A percentile compares a stretch with the other conserved stretches of the same genome.
phyloP scores from a whole-genome alignment of 2,888 invertebrate genomes.

The Xanthia togata region DNA sequence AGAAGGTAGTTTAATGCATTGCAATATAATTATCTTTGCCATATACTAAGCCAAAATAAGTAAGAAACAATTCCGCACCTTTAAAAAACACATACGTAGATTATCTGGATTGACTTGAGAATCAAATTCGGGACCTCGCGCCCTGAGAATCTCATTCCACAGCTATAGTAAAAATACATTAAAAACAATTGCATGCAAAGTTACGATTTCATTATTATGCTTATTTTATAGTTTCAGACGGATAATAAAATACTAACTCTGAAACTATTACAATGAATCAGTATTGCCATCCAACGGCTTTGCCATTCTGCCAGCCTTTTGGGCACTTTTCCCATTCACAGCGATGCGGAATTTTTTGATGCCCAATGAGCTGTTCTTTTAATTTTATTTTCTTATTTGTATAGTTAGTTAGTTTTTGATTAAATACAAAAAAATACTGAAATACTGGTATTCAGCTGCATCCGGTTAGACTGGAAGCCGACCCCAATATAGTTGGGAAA shows the following conservation, averaged over 20 bases:
- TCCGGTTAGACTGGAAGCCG: too few species aligned
- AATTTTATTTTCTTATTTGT: too few species aligned
- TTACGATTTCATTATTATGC: background rate
- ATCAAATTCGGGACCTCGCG: background rate
- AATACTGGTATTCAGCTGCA: too few species aligned
- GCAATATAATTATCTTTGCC: background rate
- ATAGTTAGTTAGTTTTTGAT: too few species aligned
- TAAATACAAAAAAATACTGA: too few species aligned
- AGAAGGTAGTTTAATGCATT: background rate
- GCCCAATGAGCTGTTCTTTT: too few species aligned
- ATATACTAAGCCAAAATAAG: background rate
- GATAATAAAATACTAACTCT: background rate
- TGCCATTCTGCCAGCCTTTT: too few species aligned
- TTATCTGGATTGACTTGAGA: background rate
- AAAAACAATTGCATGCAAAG: conserved; percentile 1
- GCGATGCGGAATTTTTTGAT: too few species aligned
- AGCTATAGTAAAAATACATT: conserved; percentile 1
- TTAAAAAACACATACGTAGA: background rate
- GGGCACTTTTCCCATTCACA: too few species aligned
- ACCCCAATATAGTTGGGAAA: too few species aligned
- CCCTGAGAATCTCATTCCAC: background rate
- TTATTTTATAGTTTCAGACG: conserved; percentile 8
- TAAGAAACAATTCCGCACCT: background rate
- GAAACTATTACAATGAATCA: too few species aligned
- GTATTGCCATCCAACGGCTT: too few species aligned